These are phyloP conservation scores for Ceraclea dissimilis DNA, from an alignment of 2,888 invertebrate genomes.

Conservation along the genomic window DNA sequence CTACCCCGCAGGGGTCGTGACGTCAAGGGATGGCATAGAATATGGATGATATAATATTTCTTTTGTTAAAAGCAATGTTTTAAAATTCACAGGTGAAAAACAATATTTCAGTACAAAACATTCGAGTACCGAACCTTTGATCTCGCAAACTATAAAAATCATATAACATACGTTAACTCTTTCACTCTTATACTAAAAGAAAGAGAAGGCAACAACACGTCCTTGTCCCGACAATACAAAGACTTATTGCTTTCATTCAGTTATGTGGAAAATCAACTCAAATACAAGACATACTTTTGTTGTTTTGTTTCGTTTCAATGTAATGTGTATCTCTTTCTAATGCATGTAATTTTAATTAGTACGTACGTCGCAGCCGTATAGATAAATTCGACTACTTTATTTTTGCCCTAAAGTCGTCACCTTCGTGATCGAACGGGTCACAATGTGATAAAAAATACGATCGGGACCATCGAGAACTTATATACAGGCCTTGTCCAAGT, in stretches of 20 bases:
- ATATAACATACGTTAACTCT: background rate
- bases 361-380: conserved; percentile 10
- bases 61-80: too few relatives aligned
- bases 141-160: background rate
- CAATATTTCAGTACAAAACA: background rate
- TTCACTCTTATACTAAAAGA: background rate
- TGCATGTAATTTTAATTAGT: background rate
- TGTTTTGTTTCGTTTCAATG: background rate
- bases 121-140: background rate
- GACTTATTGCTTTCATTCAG: conserved; percentile 19
- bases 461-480: too few relatives aligned
- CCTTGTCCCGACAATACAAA: conserved; percentile 17
- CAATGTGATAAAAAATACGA: background rate
- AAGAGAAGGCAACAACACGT: conserved; percentile 7
- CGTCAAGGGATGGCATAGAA: too few relatives aligned
- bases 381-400: conserved; percentile 11
- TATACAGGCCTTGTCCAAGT: too few relatives aligned
- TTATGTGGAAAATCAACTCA: conserved; percentile 3
- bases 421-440: conserved; percentile 10
- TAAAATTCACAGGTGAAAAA: background rate
- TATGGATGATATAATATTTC: too few relatives aligned
- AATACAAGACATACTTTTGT: conserved; percentile 2
- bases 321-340: conserved; percentile 1
- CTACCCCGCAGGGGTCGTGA: too few relatives aligned
- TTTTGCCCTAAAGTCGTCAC: conserved; percentile 20